Evolutionary conservation across 2,888 invertebrate genomes (phyloP).

Genomic region (Micoletzkya japonica): DNA sequence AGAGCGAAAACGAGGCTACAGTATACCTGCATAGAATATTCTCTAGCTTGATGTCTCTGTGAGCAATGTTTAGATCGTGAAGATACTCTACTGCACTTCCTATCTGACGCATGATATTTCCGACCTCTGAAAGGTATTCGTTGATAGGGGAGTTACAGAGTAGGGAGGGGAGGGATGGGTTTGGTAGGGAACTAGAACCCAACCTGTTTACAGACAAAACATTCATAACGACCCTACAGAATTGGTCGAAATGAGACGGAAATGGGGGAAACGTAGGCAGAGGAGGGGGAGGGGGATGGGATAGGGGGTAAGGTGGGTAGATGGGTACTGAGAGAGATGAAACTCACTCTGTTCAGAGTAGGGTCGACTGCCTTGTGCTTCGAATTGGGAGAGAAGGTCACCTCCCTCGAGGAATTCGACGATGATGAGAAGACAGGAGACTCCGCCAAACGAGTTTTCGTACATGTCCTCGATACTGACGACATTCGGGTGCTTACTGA

Average conservation of each 20-base stretch:
- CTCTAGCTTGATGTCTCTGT: constrained; percentile 70
- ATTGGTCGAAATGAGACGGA: too few relatives aligned
- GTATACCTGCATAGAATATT: constrained; percentile 82
- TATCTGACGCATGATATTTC: constrained; percentile 92
- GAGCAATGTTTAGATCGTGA: constrained; percentile 89
- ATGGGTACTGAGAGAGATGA: too few relatives aligned
- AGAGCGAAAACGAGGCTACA: neutral
- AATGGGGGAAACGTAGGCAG: too few relatives aligned
- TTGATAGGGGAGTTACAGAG: too few relatives aligned
- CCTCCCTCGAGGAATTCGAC: constrained; percentile 89
- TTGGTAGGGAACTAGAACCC: too few relatives aligned
- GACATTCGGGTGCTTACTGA: constrained; percentile 86
- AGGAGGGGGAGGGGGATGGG: too few relatives aligned
- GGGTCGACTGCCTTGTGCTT: constrained; percentile 88
- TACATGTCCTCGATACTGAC: constrained; percentile 91
- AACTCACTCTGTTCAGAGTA: constrained; percentile 85
- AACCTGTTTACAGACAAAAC: too few relatives aligned
- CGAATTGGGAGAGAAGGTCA: constrained; percentile 92
- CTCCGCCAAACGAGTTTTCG: constrained; percentile 88
- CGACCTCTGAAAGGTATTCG: constrained; percentile 74
- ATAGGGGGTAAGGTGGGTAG: too few relatives aligned
- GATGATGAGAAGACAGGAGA: constrained; percentile 83
- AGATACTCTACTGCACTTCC: constrained; percentile 90
- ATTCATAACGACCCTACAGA: too few relatives aligned
- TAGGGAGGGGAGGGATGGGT: too few relatives aligned